A percentile compares a stretch with the other conserved stretches of the same genome.
Conservation (phyloP, 2,113 vertebrate species). For the Ochotona princeps region DNA sequence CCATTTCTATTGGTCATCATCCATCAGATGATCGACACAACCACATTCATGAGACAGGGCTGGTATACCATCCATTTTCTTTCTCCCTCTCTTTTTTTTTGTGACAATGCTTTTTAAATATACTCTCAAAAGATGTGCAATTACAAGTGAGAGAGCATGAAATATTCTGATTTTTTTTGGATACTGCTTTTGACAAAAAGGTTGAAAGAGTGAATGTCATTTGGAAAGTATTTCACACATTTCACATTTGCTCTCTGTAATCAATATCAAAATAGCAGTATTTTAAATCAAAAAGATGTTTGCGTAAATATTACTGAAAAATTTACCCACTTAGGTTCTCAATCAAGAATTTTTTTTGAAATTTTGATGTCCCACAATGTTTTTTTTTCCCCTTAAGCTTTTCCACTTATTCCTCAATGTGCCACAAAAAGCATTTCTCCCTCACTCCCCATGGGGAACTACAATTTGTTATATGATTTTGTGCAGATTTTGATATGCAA, state of each 20-base stretch:
- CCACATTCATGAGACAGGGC: background rate
- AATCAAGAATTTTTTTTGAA: background rate
- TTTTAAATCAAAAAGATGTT: constrained; percentile 14
- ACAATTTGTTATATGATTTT: background rate
- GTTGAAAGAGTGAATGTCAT: background rate
- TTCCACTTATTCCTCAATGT: background rate
- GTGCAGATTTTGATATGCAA: background rate
- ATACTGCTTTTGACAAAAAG: background rate
- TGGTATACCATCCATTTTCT: background rate
- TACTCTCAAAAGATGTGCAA: background rate
- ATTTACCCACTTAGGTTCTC: background rate
- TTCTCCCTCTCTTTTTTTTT: background rate
- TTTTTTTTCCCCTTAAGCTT: constrained; percentile 1
- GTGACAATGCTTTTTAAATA: background rate
- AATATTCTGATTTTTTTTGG: background rate
- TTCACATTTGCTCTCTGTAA: background rate
- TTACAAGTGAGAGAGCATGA: background rate
- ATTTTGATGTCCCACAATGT: background rate
- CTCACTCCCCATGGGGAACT: background rate
- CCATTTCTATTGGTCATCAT: background rate
- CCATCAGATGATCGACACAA: background rate
- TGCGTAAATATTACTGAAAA: constrained; percentile 23
- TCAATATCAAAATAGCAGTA: background rate
- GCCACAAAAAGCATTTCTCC: background rate
- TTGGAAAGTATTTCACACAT: background rate